Evolutionary conservation across 2,113 vertebrate genomes (phyloP).

Genomic region (Dipodomys stephensi): DNA sequence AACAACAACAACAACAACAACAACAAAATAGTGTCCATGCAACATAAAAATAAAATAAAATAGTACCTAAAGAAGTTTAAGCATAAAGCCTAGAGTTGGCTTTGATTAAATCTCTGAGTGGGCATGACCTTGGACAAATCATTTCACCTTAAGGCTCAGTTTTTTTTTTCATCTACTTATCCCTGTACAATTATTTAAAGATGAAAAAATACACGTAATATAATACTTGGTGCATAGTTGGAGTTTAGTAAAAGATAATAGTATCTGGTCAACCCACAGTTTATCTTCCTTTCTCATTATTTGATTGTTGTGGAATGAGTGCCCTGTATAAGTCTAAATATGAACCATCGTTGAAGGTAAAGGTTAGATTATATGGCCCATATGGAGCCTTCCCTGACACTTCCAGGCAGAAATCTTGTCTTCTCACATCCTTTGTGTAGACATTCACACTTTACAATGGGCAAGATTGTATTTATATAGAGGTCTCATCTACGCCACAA

Average conservation of each 20-base stretch:
- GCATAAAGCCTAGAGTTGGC: not conserved
- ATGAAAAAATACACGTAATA: not conserved
- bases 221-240: not conserved
- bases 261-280: not conserved
- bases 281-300: not conserved
- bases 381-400: not conserved
- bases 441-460: constrained; percentile 29
- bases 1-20: too few species aligned
- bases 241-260: not conserved
- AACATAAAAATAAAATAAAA: not conserved
- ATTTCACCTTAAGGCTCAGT: not conserved
- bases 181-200: not conserved
- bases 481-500: not conserved
- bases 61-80: accelerated
- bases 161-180: constrained; percentile 31
- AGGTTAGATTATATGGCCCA: not conserved
- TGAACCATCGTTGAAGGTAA: not conserved
- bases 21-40: not conserved
- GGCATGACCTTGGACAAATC: constrained; percentile 10
- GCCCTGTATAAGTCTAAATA: not conserved
- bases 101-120: not conserved
- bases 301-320: not conserved
- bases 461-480: not conserved
- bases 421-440: not conserved
- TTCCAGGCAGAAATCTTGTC: not conserved